These are phyloP conservation scores for Melanophora roralis DNA, from an alignment of 2,888 invertebrate genomes.

Conservation along the genomic window DNA sequence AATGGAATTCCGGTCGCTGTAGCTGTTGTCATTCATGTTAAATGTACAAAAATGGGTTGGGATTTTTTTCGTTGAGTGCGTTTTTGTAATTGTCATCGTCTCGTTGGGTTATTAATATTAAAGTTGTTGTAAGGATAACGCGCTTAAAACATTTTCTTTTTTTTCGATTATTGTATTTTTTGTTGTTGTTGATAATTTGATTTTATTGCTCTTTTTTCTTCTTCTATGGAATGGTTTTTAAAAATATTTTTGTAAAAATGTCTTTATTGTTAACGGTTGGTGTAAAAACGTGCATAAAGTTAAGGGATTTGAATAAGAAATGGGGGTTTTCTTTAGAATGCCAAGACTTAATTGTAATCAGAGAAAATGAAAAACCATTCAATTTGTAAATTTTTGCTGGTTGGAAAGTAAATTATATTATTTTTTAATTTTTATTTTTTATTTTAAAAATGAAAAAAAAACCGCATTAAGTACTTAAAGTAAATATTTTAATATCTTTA, in stretches of 20 bases:
- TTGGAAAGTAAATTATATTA: background rate
- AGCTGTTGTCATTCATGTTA: background rate
- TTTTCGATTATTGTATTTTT: background rate
- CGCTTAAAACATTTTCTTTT: background rate
- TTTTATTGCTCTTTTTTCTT: background rate
- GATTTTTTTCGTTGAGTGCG: background rate
- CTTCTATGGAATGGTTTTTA: no score
- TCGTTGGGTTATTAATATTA: conserved; percentile 17
- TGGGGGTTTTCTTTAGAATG: background rate
- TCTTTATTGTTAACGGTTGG: no score
- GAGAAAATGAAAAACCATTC: conserved; percentile 1
- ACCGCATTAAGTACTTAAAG: no score
- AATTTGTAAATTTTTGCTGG: conserved; percentile 36
- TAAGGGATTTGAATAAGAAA: no score
- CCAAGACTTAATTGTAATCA: conserved; percentile 19
- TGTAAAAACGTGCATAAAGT: no score
- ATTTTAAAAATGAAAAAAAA: background rate
- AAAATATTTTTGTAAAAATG: background rate
- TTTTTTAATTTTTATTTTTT: background rate
- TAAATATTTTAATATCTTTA: no score
- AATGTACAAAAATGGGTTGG: conserved; percentile 13
- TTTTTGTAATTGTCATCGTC: background rate
- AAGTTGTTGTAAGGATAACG: conserved; percentile 33
- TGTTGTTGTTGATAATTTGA: conserved; percentile 1
- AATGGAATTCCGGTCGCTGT: conserved; percentile 23